Base-by-base conservation (phyloP, 2,113 vertebrate species). In the Neoarius graeffei region DNA sequence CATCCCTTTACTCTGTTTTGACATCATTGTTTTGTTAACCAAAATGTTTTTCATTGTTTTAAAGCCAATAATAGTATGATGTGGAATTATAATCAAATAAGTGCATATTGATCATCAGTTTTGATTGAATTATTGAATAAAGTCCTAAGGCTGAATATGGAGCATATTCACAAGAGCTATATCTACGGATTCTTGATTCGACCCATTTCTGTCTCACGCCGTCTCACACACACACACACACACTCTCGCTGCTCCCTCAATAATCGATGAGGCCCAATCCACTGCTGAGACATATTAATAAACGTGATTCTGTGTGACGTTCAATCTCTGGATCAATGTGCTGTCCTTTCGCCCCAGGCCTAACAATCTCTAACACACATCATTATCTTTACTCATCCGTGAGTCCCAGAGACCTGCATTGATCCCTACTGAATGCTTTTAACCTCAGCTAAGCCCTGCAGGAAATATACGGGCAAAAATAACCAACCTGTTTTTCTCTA, bases 371-470 rank as follows among this genome's bases (percentile, higher is more conserved):
- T 74, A 73, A 80, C 82, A 89, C 82, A 87, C 79, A 88, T 73
- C 81, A 66, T 88, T 89, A 82, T 80, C 87, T 88, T 83, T 56
- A 74, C 57, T 80, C 69, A 74, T 80, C 66, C 84, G 20, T 76
- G 67, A 74, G 17, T 66, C 59, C 67, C 81, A 76, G 64, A 87
- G 66, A 59, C 35, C 84, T 60, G 69, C 85, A 86, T 81, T 42
- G 60, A 89, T 87, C 80, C 84, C 81, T 59, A 66, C 86, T 82
- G 66, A 85, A 84, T 54, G 85, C 81, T 86, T 77, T 86, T 83
- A 77, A 86, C 64, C 66, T 71, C 73, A 85, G 83, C 23, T 42
- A 74, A 80, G n/a, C 54, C 86, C 84, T 80, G 64, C 67, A 66
- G 87, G 64, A 87, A 80, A 86, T 69, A 71, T 60, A 66, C 15